phyloP scores from a whole-genome alignment of 2,888 invertebrate genomes.

The Metopia argyrocephala region DNA sequence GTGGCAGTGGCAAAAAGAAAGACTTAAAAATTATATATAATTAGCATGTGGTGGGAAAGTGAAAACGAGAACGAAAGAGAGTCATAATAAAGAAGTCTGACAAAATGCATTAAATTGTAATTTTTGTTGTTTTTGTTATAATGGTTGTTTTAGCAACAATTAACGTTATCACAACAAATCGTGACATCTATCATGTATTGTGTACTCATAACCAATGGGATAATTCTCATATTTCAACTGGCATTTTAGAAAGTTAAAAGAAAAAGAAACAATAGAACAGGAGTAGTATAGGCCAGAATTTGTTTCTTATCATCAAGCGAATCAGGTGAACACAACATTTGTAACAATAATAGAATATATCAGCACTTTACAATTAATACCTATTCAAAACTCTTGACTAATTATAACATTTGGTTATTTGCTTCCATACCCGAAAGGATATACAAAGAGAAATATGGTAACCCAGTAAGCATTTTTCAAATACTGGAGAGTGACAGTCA shows the following conservation, averaged over 20 bases:
- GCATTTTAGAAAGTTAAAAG: neutral
- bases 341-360: too few species aligned
- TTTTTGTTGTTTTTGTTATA: constrained; percentile 1
- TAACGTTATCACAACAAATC: neutral
- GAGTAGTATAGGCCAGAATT: too few species aligned
- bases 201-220: neutral
- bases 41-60: neutral
- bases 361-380: constrained; percentile 23
- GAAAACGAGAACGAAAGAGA: too few species aligned
- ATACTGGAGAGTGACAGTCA: neutral
- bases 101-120: constrained; percentile 13
- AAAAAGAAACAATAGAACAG: neutral
- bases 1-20: neutral
- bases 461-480: neutral
- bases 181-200: constrained; percentile 7
- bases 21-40: neutral
- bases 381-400: neutral
- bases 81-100: neutral
- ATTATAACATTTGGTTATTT: constrained; percentile 14
- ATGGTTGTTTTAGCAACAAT: constrained; percentile 31
- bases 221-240: constrained; percentile 34
- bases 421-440: neutral
- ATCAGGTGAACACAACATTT: too few species aligned
- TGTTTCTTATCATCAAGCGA: too few species aligned
- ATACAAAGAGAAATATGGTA: too few species aligned